phyloP scores from a whole-genome alignment of 2,113 vertebrate species.

The Hepsetus odoe region DNA sequence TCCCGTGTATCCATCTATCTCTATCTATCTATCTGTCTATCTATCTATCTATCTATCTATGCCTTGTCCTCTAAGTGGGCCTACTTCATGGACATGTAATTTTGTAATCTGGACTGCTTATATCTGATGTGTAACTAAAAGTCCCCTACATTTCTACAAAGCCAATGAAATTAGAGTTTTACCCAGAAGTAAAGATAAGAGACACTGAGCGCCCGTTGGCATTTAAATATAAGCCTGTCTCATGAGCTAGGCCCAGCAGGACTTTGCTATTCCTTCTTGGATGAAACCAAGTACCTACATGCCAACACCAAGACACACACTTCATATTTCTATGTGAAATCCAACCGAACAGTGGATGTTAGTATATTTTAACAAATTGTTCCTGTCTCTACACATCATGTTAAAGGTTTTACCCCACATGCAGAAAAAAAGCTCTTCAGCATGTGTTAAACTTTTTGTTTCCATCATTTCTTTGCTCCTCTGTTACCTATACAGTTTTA shows the following conservation, averaged over 20 bases:
- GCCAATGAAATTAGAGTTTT: not conserved
- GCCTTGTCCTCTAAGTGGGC: not conserved
- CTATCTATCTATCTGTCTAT: not conserved
- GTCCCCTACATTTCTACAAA: not conserved
- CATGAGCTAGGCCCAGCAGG: not conserved
- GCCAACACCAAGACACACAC: not conserved
- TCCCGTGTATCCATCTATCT: constrained; percentile 6
- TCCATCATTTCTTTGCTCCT: not conserved
- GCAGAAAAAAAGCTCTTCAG: not conserved
- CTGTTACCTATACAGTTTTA: not conserved
- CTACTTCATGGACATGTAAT: constrained; percentile 29
- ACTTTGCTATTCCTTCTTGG: not conserved
- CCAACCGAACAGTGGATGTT: constrained; percentile 19
- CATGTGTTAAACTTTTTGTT: not conserved
- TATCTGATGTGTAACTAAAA: not conserved
- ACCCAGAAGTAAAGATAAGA: not conserved
- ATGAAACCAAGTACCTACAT: not conserved
- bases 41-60: not conserved
- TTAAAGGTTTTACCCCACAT: not conserved
- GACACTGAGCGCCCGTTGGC: not conserved
- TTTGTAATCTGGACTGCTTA: not conserved
- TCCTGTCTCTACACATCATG: not conserved
- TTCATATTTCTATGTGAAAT: constrained; percentile 7
- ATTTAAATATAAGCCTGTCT: not conserved
- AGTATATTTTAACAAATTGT: not conserved